Evolutionary conservation across 2,113 vertebrate species (phyloP).

Genomic region (Cromileptes altivelis): DNA sequence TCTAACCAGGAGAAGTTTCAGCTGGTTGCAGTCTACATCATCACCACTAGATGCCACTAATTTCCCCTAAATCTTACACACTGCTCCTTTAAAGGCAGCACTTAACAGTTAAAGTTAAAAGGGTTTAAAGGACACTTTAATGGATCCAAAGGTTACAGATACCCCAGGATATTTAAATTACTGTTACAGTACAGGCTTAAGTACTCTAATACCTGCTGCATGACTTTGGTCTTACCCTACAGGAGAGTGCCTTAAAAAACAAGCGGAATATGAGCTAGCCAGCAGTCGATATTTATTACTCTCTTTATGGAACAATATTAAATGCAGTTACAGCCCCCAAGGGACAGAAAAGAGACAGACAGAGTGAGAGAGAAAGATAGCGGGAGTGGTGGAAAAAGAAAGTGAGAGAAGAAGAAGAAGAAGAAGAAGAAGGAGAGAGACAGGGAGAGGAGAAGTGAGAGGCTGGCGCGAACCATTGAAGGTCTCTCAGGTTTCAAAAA

Average conservation of each 20-base stretch:
- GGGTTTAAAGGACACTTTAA: constrained; percentile 30
- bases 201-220: constrained; percentile 56
- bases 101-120: constrained; percentile 22
- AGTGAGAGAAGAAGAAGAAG: constrained; percentile 27
- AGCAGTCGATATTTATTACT: constrained; percentile 84
- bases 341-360: constrained; percentile 60
- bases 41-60: no score
- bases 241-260: constrained; percentile 69
- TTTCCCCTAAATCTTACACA: no score
- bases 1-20: no score
- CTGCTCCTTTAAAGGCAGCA: no score
- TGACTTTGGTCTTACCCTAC: constrained; percentile 70
- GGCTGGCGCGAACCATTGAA: constrained; percentile 46
- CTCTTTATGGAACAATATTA: constrained; percentile 82
- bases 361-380: constrained; percentile 47
- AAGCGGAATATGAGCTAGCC: constrained; percentile 77
- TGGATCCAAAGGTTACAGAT: constrained; percentile 42
- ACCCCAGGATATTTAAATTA: constrained; percentile 21
- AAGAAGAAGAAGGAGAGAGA: constrained; percentile 45
- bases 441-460: constrained; percentile 6
- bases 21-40: no score
- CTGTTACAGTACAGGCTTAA: not conserved
- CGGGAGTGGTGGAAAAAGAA: constrained; percentile 34
- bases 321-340: constrained; percentile 79
- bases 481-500: constrained; percentile 71